Evolutionary conservation across 2,113 vertebrate genomes (phyloP).

Genomic region (Scomber japonicus): DNA sequence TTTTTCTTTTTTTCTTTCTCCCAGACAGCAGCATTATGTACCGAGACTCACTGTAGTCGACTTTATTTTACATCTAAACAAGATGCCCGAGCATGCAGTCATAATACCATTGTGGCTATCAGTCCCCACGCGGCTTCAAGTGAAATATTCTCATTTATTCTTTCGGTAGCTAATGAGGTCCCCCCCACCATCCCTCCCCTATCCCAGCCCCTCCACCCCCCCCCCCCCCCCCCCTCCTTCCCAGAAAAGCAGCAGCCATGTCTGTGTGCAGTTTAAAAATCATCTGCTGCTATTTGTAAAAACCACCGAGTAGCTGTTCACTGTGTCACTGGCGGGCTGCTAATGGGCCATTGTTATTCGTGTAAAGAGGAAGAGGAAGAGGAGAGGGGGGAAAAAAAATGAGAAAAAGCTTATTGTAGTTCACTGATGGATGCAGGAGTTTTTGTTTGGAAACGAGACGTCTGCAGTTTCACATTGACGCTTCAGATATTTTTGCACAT

Average conservation of each 20-base stretch:
- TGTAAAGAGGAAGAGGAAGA: neutral
- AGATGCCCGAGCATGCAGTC: conserved; percentile 8
- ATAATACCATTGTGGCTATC: neutral
- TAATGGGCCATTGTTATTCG: conserved; percentile 46
- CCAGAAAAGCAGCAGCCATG: conserved; percentile 11
- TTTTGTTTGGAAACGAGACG: conserved; percentile 1
- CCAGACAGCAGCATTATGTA: conserved; percentile 4
- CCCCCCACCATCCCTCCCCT: neutral
- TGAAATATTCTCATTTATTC: conserved; percentile 27
- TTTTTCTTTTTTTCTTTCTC: neutral
- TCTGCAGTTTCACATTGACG: neutral
- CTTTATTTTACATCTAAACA: conserved; percentile 47
- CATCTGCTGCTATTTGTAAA: conserved; percentile 28
- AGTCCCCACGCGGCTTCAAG: neutral
- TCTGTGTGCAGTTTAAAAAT: conserved; percentile 25
- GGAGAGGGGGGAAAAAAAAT: too few relatives aligned
- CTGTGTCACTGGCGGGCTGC: neutral
- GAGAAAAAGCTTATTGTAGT: neutral
- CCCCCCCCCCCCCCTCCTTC: too few relatives aligned
- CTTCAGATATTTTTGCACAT: conserved; percentile 7
- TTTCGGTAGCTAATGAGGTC: conserved; percentile 24
- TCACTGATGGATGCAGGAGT: conserved; percentile 15
- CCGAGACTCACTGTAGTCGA: neutral
- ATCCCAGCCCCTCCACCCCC: too few relatives aligned
- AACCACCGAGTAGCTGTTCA: neutral